Base-by-base conservation (phyloP, 2,888 invertebrate species). In the Hirtodrosophila alboralis region DNA sequence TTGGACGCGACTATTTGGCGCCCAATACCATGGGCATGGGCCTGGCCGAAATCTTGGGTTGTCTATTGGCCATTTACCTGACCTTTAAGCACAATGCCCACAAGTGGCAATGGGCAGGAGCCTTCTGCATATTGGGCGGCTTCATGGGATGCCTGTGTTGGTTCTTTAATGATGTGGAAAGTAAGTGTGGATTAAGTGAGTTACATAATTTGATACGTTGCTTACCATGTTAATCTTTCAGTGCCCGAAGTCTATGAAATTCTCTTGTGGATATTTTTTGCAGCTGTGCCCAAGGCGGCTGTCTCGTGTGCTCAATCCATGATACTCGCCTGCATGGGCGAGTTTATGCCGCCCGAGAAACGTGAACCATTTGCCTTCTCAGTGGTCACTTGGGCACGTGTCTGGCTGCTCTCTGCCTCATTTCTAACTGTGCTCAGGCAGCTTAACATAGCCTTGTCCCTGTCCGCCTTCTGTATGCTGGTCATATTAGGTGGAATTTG, bases 61-160 rank as follows among this genome's bases (percentile, higher is more conserved):
- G 90, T 27, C 84, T 91, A 10, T 48, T 90, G 34, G 91, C 90
- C 27, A 62, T 91, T 21, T 77, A 87, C 51, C 78, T 91, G 18
- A 83, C 89, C 8, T 75, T 89, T 26, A 81, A 84, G 18, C 83
- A 83, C 16, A 71, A 75, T 28, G 75, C 72, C 9, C 75, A 75
- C 54, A 91, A 91, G 62, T 91, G 91, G 90, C 84, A 88, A 27
- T 89, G 86, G 75, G 88, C 90, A 4, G 90, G 91, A 1, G 74
- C 75, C 13, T 87, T 90, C 31, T 89, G 90, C 62, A 88, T 89
- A 14, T n/a, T 89, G 4, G 89, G 89, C 0, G 91, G 91, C 4
- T 33, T 87, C 30, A 61, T 91, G 18, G 89, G 89, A 9, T 89
- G 89, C 43, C 71, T 89, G 1, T 90, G 91, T 31, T 91, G 90